Conservation (phyloP, 2,888 invertebrate species). For the Octonoba sinensis region DNA sequence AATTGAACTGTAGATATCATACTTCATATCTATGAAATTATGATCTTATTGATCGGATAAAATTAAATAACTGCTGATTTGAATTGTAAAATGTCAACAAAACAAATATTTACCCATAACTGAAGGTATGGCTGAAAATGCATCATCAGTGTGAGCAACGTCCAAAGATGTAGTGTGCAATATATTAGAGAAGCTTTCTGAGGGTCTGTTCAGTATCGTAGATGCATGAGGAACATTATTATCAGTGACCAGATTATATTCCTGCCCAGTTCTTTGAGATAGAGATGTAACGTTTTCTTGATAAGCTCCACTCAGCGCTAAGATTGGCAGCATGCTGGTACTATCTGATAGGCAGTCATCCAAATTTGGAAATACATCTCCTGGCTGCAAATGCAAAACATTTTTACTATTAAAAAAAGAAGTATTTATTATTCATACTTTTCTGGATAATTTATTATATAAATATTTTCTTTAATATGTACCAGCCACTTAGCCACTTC, state of each 20-base stretch:
- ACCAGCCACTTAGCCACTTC: too few species aligned
- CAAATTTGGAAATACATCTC: constrained; percentile 47
- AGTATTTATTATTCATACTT: neutral
- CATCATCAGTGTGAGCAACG: constrained; percentile 18
- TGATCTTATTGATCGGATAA: too few species aligned
- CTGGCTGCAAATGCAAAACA: constrained; percentile 10
- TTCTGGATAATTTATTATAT: neutral
- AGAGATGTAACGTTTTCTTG: constrained; percentile 1
- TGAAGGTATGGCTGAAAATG: constrained; percentile 31
- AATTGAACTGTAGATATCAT: too few species aligned
- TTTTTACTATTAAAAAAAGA: neutral
- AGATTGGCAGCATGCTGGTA: constrained; percentile 40
- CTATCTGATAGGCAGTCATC: constrained; percentile 56
- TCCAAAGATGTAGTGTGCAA: constrained; percentile 48
- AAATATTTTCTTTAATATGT: too few species aligned
- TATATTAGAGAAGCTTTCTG: constrained; percentile 28
- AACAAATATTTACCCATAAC: constrained; percentile 18
- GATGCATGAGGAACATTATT: constrained; percentile 10
- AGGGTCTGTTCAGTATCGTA: constrained; percentile 15
- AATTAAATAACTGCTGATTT: too few species aligned
- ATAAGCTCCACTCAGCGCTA: constrained; percentile 29
- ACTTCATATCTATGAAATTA: too few species aligned
- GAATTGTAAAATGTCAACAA: too few species aligned
- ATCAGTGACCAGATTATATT: constrained; percentile 6
- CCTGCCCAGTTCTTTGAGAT: constrained; percentile 8